These are phyloP conservation scores for Callipepla californica DNA, from an alignment of 2,113 vertebrate species.

Conservation along the genomic window DNA sequence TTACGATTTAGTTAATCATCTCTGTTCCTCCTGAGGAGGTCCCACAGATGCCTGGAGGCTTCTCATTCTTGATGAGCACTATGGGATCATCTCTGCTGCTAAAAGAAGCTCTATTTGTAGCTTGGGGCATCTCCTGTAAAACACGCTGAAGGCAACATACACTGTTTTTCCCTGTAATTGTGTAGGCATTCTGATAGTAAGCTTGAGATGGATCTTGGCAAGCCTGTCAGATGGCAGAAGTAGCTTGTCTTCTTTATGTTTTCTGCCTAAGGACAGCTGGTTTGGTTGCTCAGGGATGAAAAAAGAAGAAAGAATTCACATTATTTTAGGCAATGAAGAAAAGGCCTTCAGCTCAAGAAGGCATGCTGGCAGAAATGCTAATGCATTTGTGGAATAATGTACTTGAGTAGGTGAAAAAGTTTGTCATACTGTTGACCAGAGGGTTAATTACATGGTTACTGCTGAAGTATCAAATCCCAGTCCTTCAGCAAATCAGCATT, in stretches of 20 bases:
- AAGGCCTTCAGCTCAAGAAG: not conserved
- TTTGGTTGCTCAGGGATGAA: not conserved
- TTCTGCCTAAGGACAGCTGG: not conserved
- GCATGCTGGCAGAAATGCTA: not conserved
- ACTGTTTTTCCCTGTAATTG: accelerated
- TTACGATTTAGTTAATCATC: conserved; percentile 9
- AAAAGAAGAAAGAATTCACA: not conserved
- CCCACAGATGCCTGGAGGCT: not conserved
- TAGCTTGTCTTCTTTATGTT: not conserved
- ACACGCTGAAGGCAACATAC: accelerated
- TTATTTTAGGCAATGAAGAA: not conserved
- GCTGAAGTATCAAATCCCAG: accelerated
- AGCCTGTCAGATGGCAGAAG: not conserved
- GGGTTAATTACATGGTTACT: not conserved
- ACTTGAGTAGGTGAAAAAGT: not conserved
- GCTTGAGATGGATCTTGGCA: not conserved
- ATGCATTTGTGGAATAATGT: not conserved
- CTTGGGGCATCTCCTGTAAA: not conserved
- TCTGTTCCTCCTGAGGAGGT: not conserved
- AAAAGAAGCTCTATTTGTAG: not conserved
- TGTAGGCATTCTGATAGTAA: not conserved
- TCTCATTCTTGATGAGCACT: not conserved
- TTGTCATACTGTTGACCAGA: not conserved
- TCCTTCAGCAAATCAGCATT: not conserved
- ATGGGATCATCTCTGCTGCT: not conserved